phyloP scores from a whole-genome alignment of 2,797 vertebrate species.

The Amniataba percoides region DNA sequence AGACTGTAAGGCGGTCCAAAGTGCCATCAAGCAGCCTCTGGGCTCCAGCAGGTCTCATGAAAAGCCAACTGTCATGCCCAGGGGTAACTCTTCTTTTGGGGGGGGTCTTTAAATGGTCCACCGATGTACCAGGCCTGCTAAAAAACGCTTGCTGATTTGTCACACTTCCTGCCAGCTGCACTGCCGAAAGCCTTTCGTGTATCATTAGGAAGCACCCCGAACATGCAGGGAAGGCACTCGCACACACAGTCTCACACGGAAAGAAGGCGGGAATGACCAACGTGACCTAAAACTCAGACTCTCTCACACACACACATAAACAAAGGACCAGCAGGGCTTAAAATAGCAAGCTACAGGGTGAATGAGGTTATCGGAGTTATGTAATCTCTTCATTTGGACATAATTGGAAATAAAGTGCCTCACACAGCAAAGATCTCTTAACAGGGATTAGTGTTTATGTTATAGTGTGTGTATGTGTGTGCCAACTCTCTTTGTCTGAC shows the following conservation, averaged over 20 bases:
- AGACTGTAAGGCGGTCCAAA: constrained; percentile 19
- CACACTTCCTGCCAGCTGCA: constrained; percentile 61
- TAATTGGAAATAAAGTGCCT: constrained; percentile 27
- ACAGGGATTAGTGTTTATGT: constrained; percentile 11
- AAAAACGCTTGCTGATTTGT: constrained; percentile 5
- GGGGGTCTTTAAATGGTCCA: constrained; percentile 26
- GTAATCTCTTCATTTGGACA: constrained; percentile 43
- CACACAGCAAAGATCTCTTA: background rate
- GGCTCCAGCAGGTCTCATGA: constrained; percentile 22
- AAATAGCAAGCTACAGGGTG: constrained; percentile 41
- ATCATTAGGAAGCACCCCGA: constrained; percentile 24
- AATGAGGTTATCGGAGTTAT: constrained; percentile 36
- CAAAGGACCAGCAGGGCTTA: constrained; percentile 1
- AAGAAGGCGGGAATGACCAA: constrained; percentile 14
- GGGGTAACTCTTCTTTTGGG: constrained; percentile 8
- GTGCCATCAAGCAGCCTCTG: background rate
- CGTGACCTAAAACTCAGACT: constrained; percentile 16
- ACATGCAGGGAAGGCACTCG: constrained; percentile 27
- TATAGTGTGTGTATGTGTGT: constrained; percentile 4
- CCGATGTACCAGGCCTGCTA: background rate
- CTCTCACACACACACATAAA: constrained; percentile 23
- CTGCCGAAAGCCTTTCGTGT: constrained; percentile 28
- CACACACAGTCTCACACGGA: constrained; percentile 4
- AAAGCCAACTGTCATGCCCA: constrained; percentile 10
- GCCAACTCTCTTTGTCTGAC: constrained; percentile 44